Evolutionary conservation across 1,140 invertebrate genomes (phyloP), one percentile per base, ranked within the genome.

Genomic region (Mamestra configurata): DNA sequence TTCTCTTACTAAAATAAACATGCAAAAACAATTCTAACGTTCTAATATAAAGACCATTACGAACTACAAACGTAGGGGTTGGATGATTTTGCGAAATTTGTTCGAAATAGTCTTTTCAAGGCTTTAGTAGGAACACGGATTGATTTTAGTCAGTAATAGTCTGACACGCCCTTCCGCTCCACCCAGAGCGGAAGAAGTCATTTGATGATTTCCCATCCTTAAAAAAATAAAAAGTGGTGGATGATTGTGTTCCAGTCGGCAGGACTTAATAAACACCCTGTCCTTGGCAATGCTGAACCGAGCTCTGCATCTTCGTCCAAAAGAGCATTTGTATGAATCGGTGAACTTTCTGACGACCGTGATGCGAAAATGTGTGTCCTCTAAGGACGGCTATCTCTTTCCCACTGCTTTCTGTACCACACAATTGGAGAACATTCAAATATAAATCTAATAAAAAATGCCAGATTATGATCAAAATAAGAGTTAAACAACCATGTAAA

Each of bases 61-160:
- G 27, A 27, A 83, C 46, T n/a, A 78, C 20, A 71, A 70, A 79
- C 22, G 24, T 61, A 55, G 59, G 53, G 20, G 82, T 55, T 35
- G 49, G 35, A 37, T 83, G 82, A 51, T 76, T 75, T 31, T 83
- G 82, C n/a, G n/a, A n/a, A n/a, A n/a, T n/a, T n/a, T n/a, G n/a
- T n/a, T n/a, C n/a, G n/a, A n/a, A n/a, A n/a, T n/a, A n/a, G n/a
- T n/a, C n/a, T n/a, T n/a, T n/a, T n/a, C n/a, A n/a, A n/a, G n/a
- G n/a, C n/a, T n/a, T n/a, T n/a, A n/a, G n/a, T n/a, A n/a, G n/a
- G n/a, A n/a, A n/a, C n/a, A n/a, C n/a, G n/a, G n/a, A n/a, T n/a
- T n/a, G n/a, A n/a, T n/a, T n/a, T n/a, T n/a, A n/a, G n/a, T n/a
- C n/a, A n/a, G n/a, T n/a, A n/a, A n/a, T n/a, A n/a, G n/a, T n/a